Evolutionary conservation across 2,888 invertebrate species (phyloP).

Genomic region (Orchesellides sinensis): DNA sequence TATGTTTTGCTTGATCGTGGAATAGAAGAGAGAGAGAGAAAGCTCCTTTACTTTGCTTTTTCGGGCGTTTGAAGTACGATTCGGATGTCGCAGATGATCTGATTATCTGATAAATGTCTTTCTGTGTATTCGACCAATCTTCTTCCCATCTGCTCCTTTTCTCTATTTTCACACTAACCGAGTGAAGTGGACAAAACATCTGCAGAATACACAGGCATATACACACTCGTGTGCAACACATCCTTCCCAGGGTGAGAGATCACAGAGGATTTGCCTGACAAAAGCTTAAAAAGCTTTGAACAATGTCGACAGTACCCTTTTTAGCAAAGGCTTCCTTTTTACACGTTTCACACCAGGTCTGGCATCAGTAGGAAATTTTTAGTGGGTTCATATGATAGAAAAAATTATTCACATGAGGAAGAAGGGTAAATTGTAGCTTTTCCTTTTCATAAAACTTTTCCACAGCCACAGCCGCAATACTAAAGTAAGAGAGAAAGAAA

Average conservation of each 20-base stretch:
- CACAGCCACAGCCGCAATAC: too few species aligned
- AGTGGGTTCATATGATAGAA: neutral
- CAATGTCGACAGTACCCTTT: constrained; percentile 37
- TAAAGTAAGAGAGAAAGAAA: too few species aligned
- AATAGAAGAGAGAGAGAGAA: too few species aligned
- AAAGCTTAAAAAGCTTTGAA: constrained; percentile 49
- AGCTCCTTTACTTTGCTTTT: neutral
- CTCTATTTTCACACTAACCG: constrained; percentile 23
- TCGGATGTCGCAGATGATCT: constrained; percentile 45
- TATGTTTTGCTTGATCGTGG: neutral
- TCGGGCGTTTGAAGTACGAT: constrained; percentile 30
- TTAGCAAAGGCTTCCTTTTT: neutral
- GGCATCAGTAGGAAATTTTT: neutral
- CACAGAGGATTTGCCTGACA: constrained; percentile 41
- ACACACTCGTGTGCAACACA: constrained; percentile 1
- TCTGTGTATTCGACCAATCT: constrained; percentile 47
- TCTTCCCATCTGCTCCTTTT: constrained; percentile 45
- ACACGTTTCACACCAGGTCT: neutral
- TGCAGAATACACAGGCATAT: neutral
- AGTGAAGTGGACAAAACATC: constrained; percentile 33
- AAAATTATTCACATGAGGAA: too few species aligned
- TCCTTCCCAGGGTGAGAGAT: constrained; percentile 40
- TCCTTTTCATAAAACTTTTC: too few species aligned
- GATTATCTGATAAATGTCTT: constrained; percentile 63
- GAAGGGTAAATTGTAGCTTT: too few species aligned